Evolutionary conservation across 1,140 invertebrate species (phyloP).

Genomic region (Musca domestica): DNA sequence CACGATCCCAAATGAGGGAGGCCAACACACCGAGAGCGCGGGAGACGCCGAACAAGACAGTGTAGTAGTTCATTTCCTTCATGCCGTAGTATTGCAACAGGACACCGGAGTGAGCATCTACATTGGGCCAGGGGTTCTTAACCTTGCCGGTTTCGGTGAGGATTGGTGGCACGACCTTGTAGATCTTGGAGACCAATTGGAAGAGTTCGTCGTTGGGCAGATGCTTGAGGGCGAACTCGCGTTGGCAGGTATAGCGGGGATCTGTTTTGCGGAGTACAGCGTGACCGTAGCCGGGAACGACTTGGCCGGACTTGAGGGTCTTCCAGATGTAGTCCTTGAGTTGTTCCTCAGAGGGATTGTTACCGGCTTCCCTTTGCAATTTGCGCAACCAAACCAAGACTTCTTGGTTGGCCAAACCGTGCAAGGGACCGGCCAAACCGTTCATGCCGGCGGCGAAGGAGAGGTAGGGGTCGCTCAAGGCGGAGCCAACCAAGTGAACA

Average conservation of each 20-base stretch:
- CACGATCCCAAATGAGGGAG: constrained; percentile 92
- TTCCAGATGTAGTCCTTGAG: constrained; percentile 94
- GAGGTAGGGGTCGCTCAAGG: constrained; percentile 91
- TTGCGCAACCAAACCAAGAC: constrained; percentile 84
- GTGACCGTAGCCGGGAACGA: constrained; percentile 96
- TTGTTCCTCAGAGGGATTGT: constrained; percentile 80
- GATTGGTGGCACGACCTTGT: constrained; percentile 91
- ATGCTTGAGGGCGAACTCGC: constrained; percentile 93
- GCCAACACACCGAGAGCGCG: constrained; percentile 88
- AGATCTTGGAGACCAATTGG: constrained; percentile 88
- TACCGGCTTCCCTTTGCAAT: constrained; percentile 74
- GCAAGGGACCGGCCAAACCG: constrained; percentile 91
- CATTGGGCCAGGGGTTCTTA: constrained; percentile 99
- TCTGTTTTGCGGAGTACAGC: constrained; percentile 96
- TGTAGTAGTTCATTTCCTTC: constrained; percentile 99
- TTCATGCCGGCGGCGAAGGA: constrained; percentile 93
- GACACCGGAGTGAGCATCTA: constrained; percentile 96
- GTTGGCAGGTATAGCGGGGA: constrained; percentile 86
- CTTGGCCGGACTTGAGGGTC: constrained; percentile 85
- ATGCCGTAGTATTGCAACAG: constrained; percentile 92
- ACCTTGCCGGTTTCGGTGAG: constrained; percentile 93
- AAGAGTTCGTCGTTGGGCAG: constrained; percentile 89
- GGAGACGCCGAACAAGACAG: constrained; percentile 94
- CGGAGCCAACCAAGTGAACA: constrained; percentile 91
- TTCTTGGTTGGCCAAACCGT: constrained; percentile 95